These are phyloP conservation scores for Ptiloglossa arizonensis DNA, from an alignment of 1,140 invertebrate species.

Conservation along the genomic window DNA sequence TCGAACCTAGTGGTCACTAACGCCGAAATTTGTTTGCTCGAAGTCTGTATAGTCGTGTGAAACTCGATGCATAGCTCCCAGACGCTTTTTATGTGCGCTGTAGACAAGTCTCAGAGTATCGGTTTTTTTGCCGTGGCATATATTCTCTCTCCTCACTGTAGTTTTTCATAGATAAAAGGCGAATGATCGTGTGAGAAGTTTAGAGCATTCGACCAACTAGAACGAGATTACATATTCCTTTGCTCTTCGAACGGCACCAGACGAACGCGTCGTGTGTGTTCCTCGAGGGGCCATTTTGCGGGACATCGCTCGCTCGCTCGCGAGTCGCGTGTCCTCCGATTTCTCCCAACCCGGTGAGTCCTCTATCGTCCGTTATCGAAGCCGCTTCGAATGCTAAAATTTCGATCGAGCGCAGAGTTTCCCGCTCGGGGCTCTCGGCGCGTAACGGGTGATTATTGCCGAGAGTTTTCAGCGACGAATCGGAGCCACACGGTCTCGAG, in stretches of 20 bases:
- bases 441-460: no score
- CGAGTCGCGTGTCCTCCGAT: not conserved
- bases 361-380: no score
- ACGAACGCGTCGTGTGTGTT: not conserved
- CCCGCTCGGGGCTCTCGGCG: no score
- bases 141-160: constrained; percentile 11
- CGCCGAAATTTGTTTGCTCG: constrained; percentile 25
- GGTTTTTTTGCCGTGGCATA: constrained; percentile 41
- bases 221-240: constrained; percentile 14
- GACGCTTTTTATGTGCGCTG: constrained; percentile 48
- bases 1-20: constrained; percentile 2
- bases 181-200: constrained; percentile 32
- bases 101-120: constrained; percentile 45
- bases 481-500: constrained; percentile 1
- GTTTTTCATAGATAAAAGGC: constrained; percentile 28
- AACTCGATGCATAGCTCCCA: constrained; percentile 32
- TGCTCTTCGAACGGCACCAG: constrained; percentile 8
- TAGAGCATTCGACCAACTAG: constrained; percentile 20
- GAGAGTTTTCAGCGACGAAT: not conserved
- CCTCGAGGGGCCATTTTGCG: not conserved
- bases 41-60: constrained; percentile 37
- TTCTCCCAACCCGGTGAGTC: no score
- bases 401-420: no score
- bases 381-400: no score
- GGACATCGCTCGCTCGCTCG: not conserved